Base-by-base conservation (phyloP, 2,797 vertebrate species). In the Squalus acanthias region DNA sequence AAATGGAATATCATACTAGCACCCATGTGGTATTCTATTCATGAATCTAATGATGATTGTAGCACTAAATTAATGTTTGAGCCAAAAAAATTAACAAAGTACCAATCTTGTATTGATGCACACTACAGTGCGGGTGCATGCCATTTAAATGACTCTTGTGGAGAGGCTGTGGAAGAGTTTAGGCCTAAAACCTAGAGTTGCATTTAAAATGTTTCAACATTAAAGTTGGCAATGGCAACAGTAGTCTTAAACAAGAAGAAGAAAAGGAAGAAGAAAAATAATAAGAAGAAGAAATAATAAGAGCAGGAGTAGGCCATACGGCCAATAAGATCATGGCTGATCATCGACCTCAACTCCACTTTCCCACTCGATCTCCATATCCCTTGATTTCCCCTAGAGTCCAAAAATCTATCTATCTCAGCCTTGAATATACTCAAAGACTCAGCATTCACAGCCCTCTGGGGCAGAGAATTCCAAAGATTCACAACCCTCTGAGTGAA, bases 171-270 rank as follows among this genome's bases (percentile, higher is more conserved):
- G 9, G 20, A 33, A 91, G 9, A 22, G 8, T 39, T 24, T 0
- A 46, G n/a, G 22, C 6, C 26, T 63, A 69, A 69, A 93, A 24
- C 22, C 46, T 8, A 22, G 39, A 0, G 6, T 50, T 39, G 33
- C 88, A 33, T 93, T 65, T 93, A 93, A 67, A 91, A 93, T 67
- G 17, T 93, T 20, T 67, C 6, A 39, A 93, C 20, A 93, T 93
- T 93, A 93, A 65, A 63, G 15, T n/a, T 92, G 89, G 33, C 13
- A 91, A 3, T 92, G 33, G 20, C n/a, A 69, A 20, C n/a, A 22
- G 60, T 24, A 39, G 0, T 67, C 91, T 69, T 39, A 67, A 67
- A 46, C 46, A 50, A 91, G 60, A 57, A 33, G 12, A 39, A 39
- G 39, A 39, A 39, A n/a, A n/a, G n/a, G 39, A 39, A 39, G 39